Evolutionary conservation across 2,113 vertebrate species (phyloP).

Genomic region (Carassius carassius): DNA sequence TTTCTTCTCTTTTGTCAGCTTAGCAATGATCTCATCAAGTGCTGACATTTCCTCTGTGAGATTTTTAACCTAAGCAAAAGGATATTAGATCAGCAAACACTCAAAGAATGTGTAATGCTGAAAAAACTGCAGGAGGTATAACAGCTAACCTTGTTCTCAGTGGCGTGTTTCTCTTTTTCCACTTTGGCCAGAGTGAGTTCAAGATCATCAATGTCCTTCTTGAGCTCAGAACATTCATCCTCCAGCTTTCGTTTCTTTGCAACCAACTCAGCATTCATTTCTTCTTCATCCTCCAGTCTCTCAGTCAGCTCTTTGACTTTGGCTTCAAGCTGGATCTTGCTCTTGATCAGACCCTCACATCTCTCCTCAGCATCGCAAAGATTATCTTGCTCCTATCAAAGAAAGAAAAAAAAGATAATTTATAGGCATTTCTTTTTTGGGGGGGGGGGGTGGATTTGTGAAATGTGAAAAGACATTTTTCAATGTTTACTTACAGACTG

Average conservation of each 20-base stretch:
- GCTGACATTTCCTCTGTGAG: conserved; percentile 82
- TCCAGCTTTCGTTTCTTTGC: conserved; percentile 86
- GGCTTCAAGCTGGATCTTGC: conserved; percentile 88
- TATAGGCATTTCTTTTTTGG: neutral
- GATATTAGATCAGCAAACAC: neutral
- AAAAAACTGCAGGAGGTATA: neutral
- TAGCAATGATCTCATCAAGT: conserved; percentile 80
- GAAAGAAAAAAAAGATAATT: neutral
- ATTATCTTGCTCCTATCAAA: conserved; percentile 82
- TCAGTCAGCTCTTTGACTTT: conserved; percentile 86
- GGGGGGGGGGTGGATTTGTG: neutral
- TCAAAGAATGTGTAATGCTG: neutral
- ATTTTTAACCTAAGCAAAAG: conserved; percentile 79
- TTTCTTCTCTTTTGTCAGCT: conserved; percentile 84
- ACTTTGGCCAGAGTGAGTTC: conserved; percentile 82
- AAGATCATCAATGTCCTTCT: conserved; percentile 85
- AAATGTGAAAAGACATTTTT: neutral
- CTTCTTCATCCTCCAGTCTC: conserved; percentile 85
- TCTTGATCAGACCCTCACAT: conserved; percentile 88
- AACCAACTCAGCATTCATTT: conserved; percentile 83
- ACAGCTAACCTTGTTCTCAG: conserved; percentile 84
- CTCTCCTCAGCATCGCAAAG: conserved; percentile 82
- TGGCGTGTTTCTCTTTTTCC: conserved; percentile 91
- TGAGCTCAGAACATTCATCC: conserved; percentile 83
- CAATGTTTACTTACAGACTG: conserved; percentile 76